Conservation (phyloP, 1,140 invertebrate genomes). For the Cataglyphis hispanica region DNA sequence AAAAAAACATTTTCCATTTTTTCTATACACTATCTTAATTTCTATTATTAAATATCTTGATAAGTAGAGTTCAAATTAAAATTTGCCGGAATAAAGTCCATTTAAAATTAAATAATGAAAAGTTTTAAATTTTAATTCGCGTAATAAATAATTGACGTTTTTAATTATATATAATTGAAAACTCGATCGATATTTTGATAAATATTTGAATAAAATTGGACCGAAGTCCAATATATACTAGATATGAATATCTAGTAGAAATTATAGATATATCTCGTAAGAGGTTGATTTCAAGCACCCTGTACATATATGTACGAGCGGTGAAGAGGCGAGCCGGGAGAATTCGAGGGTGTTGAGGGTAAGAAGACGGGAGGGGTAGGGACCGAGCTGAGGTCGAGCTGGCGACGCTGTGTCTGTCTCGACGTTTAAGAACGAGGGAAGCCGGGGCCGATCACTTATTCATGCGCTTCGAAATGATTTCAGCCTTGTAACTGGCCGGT, state of each 20-base stretch:
- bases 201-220: neutral
- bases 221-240: too few species aligned
- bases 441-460: conserved; percentile 80
- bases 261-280: neutral
- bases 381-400: conserved; percentile 57
- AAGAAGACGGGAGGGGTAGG: conserved; percentile 26
- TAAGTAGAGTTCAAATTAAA: conserved; percentile 17
- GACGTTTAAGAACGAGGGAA: conserved; percentile 68
- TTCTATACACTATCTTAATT: neutral
- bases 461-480: conserved; percentile 82
- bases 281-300: conserved; percentile 32
- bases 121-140: neutral
- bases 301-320: conserved; percentile 21
- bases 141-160: neutral
- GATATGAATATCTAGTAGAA: neutral
- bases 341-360: conserved; percentile 22
- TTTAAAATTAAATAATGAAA: neutral
- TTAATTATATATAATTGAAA: neutral
- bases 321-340: neutral
- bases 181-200: neutral
- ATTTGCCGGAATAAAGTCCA: neutral
- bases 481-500: conserved; percentile 65
- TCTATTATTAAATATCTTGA: neutral
- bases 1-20: neutral
- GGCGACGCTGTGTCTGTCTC: conserved; percentile 78